These are phyloP conservation scores for Telenomus remus DNA, from an alignment of 1,140 invertebrate genomes.

Conservation along the genomic window DNA sequence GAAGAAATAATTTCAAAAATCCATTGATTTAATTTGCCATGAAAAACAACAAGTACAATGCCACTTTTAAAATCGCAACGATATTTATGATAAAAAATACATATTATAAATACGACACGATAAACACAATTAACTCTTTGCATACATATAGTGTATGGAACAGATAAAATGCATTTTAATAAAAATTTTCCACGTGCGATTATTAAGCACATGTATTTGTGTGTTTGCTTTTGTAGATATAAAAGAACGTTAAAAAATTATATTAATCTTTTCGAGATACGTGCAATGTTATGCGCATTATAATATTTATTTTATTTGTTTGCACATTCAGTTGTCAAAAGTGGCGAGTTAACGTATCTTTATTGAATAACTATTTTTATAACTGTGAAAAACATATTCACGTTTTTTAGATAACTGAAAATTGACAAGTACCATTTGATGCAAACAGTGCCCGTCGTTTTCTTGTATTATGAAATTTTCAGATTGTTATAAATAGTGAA, in stretches of 20 bases:
- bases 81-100: conserved; percentile 42
- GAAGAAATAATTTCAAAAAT: conserved; percentile 40
- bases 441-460: too few relatives aligned
- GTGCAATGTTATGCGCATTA: conserved; percentile 52
- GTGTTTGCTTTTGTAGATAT: conserved; percentile 49
- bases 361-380: conserved; percentile 18
- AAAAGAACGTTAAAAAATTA: conserved; percentile 51
- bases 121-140: conserved; percentile 50
- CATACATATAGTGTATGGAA: conserved; percentile 29
- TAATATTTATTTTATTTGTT: conserved; percentile 51
- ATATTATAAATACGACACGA: conserved; percentile 47
- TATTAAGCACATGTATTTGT: conserved; percentile 37
- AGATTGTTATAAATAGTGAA: background rate
- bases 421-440: too few relatives aligned
- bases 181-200: conserved; percentile 46
- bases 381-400: too few relatives aligned
- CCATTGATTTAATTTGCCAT: too few relatives aligned
- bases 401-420: too few relatives aligned
- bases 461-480: too few relatives aligned
- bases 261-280: conserved; percentile 49
- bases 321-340: conserved; percentile 48
- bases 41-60: background rate
- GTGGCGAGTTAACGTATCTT: conserved; percentile 39
- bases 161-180: conserved; percentile 55
- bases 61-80: conserved; percentile 45